Percentiles rank a stretch among this genome's conserved stretches.
Evolutionary conservation across 2,888 invertebrate genomes (phyloP).

Genomic region (Siphlonurus alternatus): DNA sequence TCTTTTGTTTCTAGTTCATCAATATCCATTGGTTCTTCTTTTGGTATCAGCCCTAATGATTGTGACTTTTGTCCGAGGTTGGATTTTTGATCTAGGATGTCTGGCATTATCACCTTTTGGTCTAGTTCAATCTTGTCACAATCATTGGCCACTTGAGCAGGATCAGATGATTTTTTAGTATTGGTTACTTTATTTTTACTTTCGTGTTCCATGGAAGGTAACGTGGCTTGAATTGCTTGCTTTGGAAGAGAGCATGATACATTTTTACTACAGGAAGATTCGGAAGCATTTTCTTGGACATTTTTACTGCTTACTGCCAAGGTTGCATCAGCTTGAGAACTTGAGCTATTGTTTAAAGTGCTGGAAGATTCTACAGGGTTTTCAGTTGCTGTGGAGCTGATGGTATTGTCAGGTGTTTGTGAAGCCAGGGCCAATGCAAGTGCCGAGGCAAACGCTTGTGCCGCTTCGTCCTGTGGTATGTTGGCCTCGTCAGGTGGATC

Average conservation of each 20-base stretch:
- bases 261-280: neutral
- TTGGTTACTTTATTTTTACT: too few relatives aligned
- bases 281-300: neutral
- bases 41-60: neutral
- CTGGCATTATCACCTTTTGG: neutral
- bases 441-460: too few relatives aligned
- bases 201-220: neutral
- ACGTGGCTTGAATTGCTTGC: neutral
- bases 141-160: too few relatives aligned
- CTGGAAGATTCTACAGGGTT: neutral
- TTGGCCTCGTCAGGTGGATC: constrained; percentile 24
- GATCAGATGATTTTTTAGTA: too few relatives aligned
- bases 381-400: neutral
- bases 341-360: neutral
- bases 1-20: neutral
- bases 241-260: neutral
- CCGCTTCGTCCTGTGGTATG: neutral
- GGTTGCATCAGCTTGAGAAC: neutral
- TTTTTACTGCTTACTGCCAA: too few relatives aligned
- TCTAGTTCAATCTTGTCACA: neutral
- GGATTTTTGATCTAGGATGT: too few relatives aligned
- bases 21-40: neutral
- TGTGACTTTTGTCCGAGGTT: neutral
- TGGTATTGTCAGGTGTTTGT: too few relatives aligned
- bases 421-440: too few relatives aligned